Base-by-base conservation (phyloP, 1,140 invertebrate species). In the Drosophila nikananu region DNA sequence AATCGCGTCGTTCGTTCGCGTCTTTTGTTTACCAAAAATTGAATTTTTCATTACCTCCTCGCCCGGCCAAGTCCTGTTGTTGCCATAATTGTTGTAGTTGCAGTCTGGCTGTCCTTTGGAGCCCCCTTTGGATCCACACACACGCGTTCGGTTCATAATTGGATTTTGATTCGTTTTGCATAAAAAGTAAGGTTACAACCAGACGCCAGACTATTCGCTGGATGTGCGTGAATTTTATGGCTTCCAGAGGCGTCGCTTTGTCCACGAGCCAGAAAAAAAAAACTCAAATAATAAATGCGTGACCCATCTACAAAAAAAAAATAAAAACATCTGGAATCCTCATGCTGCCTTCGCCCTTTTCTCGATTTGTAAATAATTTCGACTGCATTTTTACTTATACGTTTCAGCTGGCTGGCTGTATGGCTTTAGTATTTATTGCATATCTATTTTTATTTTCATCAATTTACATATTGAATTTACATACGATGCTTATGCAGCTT, bases 161-260 rank as follows among this genome's bases (percentile, higher is more conserved):
- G 77, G 76, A 80, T 80, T 80, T 72, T 80, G 67, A 80, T 79
- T 79, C 77, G 77, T 65, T 80, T 79, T 80, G 76, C 77, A 80
- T 80, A 79, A 65, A 80, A 79, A 79, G 67, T 80, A 61, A 49
- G 66, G 52, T 65, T 42, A 58, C 62, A 73, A 5, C 71, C 71
- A 74, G 71, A 73, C 71, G 68, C 70, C 65, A 79, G 55, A 78
- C 75, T 78, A 67, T 77, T 57, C 42, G 25, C 15, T 37, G 63
- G 42, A 66, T 71, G 41, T 54, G 62, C 13, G 44, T 52, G 21
- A 46, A 58, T 64, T 63, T 57, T 72, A 72, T 46, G 77, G 77
- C 75, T 79, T 79, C 75, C 52, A 58, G 52, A 41, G 76, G 59
- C 76, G 75, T 54, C 75, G 46, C 65, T 51, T 32, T 54, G 66